These are phyloP conservation scores for Zygogramma bicolorata DNA, from an alignment of 2,888 invertebrate species.

Conservation along the genomic window DNA sequence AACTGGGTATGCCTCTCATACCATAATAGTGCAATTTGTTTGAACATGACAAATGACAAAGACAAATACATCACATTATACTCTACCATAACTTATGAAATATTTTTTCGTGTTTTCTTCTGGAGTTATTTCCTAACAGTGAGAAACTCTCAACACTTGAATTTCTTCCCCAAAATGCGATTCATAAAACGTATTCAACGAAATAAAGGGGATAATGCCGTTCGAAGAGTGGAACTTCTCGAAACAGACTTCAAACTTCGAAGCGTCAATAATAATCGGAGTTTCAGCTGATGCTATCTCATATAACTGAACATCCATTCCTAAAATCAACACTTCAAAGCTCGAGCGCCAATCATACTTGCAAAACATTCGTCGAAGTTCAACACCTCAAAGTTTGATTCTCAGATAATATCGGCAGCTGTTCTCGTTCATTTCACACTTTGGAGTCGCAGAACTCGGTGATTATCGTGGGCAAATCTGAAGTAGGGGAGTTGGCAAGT, in stretches of 20 bases:
- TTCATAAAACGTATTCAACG: neutral
- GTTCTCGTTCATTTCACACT: neutral
- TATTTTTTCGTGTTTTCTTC: too few relatives aligned
- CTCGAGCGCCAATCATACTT: slow-evolving; percentile 1
- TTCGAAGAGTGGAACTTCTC: neutral
- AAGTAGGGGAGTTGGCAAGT: neutral
- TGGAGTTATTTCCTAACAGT: too few relatives aligned
- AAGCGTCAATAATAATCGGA: neutral
- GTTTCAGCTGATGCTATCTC: neutral
- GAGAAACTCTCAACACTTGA: neutral
- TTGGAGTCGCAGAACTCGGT: neutral
- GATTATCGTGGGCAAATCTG: neutral
- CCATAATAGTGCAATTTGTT: too few relatives aligned
- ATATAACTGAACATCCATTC: neutral
- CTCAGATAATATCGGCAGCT: slow-evolving; percentile 2
- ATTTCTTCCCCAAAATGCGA: neutral
- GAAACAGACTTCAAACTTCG: neutral
- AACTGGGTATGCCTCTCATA: too few relatives aligned
- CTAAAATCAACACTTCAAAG: slow-evolving; percentile 2
- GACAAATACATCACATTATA: too few relatives aligned
- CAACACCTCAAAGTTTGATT: neutral
- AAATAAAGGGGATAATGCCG: neutral
- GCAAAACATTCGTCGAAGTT: slow-evolving; percentile 1
- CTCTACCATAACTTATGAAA: too few relatives aligned
- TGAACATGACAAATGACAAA: too few relatives aligned